A percentile compares a stretch with the other conserved stretches of the same genome.
These are phyloP conservation scores for Misgurnus anguillicaudatus DNA, from an alignment of 2,113 vertebrate species.

Conservation along the genomic window DNA sequence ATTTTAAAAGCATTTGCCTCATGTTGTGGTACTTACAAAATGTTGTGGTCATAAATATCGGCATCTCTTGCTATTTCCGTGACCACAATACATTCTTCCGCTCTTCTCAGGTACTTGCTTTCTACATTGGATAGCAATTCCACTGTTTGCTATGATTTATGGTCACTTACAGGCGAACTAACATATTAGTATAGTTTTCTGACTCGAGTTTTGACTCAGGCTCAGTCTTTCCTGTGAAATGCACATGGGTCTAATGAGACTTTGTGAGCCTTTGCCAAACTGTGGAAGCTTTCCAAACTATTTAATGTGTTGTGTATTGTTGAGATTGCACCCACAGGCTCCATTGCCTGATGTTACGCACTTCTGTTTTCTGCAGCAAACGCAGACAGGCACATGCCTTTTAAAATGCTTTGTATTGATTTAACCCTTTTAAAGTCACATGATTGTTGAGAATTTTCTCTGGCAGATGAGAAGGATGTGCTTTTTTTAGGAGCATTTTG, in stretches of 20 bases:
- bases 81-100: constrained; percentile 4
- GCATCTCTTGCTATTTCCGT: constrained; percentile 12
- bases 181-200: background rate
- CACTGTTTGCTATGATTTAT: constrained; percentile 8
- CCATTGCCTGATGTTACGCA: constrained; percentile 4
- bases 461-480: background rate
- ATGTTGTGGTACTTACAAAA: constrained; percentile 37
- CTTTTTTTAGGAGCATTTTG: background rate
- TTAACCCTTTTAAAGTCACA: background rate
- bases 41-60: constrained; percentile 27
- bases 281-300: constrained; percentile 30
- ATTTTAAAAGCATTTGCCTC: constrained; percentile 39
- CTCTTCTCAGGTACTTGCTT: background rate
- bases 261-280: constrained; percentile 18
- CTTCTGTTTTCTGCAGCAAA: background rate
- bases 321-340: constrained; percentile 56
- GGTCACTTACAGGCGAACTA: background rate
- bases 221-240: constrained; percentile 30
- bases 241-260: constrained; percentile 18
- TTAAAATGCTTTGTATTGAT: background rate
- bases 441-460: constrained; percentile 3
- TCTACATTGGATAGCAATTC: background rate
- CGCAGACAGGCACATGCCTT: background rate
- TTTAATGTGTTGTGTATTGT: constrained; percentile 46
- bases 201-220: constrained; percentile 14